These are phyloP conservation scores for Gorsachius goisagi DNA, from an alignment of 2,113 vertebrate species.

Conservation along the genomic window DNA sequence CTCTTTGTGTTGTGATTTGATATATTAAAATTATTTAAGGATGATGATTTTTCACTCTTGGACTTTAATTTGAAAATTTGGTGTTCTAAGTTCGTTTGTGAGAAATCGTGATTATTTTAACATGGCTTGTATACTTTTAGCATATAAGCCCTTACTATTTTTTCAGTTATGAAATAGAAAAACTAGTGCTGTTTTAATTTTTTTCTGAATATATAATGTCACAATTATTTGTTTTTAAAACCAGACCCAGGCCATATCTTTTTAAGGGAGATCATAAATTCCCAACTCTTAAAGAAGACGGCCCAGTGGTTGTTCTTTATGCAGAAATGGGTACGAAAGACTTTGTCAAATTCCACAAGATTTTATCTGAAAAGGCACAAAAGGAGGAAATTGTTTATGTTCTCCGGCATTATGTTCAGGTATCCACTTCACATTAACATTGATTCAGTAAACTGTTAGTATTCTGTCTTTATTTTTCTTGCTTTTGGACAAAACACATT, in stretches of 20 bases:
- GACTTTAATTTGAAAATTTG: not conserved
- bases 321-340: conserved; percentile 93
- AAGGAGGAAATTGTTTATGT: conserved; percentile 86
- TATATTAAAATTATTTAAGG: not conserved
- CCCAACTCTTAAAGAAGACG: conserved; percentile 78
- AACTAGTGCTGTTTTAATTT: not conserved
- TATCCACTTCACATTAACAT: conserved; percentile 64
- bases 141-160: not conserved
- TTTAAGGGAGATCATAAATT: conserved; percentile 91
- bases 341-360: conserved; percentile 88
- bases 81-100: not conserved
- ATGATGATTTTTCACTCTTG: not conserved
- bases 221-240: conserved; percentile 54
- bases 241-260: conserved; percentile 88
- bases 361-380: conserved; percentile 82
- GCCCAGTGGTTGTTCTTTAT: conserved; percentile 89
- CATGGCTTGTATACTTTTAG: not conserved
- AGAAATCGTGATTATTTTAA: not conserved
- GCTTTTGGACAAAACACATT: not conserved
- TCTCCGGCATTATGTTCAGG: conserved; percentile 91
- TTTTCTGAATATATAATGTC: not conserved
- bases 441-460: not conserved
- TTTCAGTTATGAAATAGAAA: not conserved
- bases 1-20: not conserved
- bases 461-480: not conserved